Conservation (phyloP, 30 jellyfish, hydroid and myxozoan genomes). For the Aurelia aurita complex sp. Pacific region DNA sequence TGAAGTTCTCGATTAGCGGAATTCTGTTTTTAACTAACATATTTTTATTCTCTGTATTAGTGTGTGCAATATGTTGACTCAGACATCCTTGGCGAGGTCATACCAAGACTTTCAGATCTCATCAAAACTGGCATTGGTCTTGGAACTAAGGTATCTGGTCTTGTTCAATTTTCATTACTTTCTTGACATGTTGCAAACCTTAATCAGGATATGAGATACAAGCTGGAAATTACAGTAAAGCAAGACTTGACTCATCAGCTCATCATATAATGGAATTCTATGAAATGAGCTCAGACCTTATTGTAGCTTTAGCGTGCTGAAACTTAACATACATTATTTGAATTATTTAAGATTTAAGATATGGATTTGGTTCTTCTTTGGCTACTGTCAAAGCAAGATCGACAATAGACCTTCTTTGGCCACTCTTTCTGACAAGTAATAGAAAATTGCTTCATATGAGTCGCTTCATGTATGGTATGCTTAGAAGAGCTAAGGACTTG, state of each 20-base stretch:
- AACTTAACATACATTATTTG: not conserved
- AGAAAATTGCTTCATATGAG: too few relatives aligned
- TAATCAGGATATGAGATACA: too few relatives aligned
- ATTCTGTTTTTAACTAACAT: too few relatives aligned
- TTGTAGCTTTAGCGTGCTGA: constrained; percentile 92
- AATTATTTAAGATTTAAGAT: too few relatives aligned
- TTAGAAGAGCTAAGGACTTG: too few relatives aligned
- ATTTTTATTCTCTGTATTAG: not conserved
- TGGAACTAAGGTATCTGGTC: constrained; percentile 81
- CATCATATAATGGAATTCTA: constrained; percentile 92
- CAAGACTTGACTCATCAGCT: constrained; percentile 47
- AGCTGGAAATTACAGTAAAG: constrained; percentile 65
- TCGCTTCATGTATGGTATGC: too few relatives aligned
- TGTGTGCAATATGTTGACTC: constrained; percentile 85
- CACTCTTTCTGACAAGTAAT: too few relatives aligned
- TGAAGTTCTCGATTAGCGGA: too few relatives aligned
- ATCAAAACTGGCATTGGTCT: constrained; percentile 89
- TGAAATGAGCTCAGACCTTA: constrained; percentile 86
- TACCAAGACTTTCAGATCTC: constrained; percentile 75
- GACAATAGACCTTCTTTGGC: too few relatives aligned
- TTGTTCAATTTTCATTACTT: not conserved
- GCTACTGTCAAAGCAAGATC: too few relatives aligned
- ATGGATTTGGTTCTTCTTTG: too few relatives aligned
- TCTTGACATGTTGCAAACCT: not conserved
- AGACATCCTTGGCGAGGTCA: constrained; percentile 50